A percentile compares a stretch with the other conserved stretches of the same genome.
Conservation (phyloP, 2,113 vertebrate species). For the Apistogramma diplotaenia region DNA sequence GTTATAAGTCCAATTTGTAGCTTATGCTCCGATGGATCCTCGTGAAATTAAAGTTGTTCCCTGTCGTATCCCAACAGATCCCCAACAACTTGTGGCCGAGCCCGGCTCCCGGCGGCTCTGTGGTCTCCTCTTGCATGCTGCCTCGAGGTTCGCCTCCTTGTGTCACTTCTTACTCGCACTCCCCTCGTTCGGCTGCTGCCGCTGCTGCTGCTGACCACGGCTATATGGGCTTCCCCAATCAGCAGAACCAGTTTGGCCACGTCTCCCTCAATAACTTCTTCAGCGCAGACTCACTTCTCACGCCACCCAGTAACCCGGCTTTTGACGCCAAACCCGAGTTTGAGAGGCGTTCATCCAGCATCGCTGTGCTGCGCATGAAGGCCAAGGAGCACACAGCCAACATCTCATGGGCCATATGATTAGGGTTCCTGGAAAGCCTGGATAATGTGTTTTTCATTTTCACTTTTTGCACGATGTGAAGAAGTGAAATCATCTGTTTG, state of each 20-base stretch:
- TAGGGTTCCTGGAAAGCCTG: not conserved
- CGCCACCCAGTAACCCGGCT: slow-evolving; percentile 83
- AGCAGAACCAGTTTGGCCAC: slow-evolving; percentile 95
- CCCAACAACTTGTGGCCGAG: slow-evolving; percentile 96
- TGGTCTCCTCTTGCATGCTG: slow-evolving; percentile 96
- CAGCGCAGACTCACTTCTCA: slow-evolving; percentile 88
- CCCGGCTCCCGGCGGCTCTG: slow-evolving; percentile 81
- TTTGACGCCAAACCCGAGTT: slow-evolving; percentile 97
- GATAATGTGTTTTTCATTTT: not conserved
- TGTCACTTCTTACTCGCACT: slow-evolving; percentile 91
- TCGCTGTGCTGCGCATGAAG: slow-evolving; percentile 98
- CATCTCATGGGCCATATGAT: slow-evolving; percentile 99
- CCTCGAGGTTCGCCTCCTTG: slow-evolving; percentile 92
- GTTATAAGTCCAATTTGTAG: not conserved
- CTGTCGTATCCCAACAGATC: slow-evolving; percentile 81
- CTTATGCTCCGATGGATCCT: not conserved
- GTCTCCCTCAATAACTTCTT: slow-evolving; percentile 97
- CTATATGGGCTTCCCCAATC: slow-evolving; percentile 91
- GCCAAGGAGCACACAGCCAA: slow-evolving; percentile 98
- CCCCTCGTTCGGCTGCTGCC: slow-evolving; percentile 74
- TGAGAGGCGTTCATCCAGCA: slow-evolving; percentile 95
- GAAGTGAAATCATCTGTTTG: not conserved
- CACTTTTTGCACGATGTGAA: not conserved
- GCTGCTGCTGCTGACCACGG: slow-evolving; percentile 79
- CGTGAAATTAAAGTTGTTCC: not conserved